phyloP scores from a whole-genome alignment of 2,113 vertebrate species.

The Crotophaga sulcirostris region DNA sequence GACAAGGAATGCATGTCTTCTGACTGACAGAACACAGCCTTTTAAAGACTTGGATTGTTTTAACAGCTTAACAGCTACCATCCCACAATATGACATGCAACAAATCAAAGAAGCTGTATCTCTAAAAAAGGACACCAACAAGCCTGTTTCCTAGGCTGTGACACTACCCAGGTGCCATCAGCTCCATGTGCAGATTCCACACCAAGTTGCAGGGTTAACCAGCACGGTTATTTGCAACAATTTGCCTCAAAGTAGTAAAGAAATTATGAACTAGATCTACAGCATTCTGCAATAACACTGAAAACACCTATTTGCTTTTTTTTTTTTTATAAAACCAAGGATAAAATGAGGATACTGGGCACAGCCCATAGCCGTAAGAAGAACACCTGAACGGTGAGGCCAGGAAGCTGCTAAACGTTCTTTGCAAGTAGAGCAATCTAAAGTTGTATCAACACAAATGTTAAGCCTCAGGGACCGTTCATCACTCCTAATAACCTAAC shows the following conservation, averaged over 20 bases:
- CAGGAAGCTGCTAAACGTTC: not conserved
- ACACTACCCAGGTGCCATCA: not conserved
- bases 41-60: not conserved
- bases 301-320: not conserved
- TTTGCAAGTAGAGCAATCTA: not conserved
- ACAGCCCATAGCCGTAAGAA: not conserved
- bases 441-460: not conserved
- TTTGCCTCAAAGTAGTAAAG: not conserved
- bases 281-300: not conserved
- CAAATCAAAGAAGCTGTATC: not conserved
- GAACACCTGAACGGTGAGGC: not conserved
- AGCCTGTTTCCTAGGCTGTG: not conserved
- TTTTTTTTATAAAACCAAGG: not conserved
- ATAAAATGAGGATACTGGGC: not conserved
- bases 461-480: not conserved
- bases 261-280: not conserved
- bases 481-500: not conserved
- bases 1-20: not conserved
- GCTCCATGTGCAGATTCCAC: not conserved
- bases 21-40: not conserved
- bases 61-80: not conserved
- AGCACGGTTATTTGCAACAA: not conserved
- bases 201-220: not conserved
- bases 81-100: not conserved
- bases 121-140: not conserved